phyloP scores from a whole-genome alignment of 2,888 invertebrate species.

The Melanostoma mellinum region DNA sequence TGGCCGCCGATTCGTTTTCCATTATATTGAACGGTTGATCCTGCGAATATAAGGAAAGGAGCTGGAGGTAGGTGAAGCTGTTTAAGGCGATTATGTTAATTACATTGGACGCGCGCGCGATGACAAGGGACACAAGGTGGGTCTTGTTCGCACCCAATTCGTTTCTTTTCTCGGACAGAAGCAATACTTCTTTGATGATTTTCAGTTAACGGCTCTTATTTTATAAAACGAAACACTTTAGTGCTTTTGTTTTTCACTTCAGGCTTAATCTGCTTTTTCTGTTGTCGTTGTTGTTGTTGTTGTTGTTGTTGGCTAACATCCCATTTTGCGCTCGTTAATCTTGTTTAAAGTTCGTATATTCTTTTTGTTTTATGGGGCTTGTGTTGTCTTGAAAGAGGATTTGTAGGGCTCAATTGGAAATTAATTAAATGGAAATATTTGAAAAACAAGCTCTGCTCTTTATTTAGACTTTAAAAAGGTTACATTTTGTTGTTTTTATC shows the following conservation, averaged over 20 bases:
- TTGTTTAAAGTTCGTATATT: conserved; percentile 55
- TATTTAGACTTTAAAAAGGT: conserved; percentile 7
- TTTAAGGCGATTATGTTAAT: conserved; percentile 72
- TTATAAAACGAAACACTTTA: conserved; percentile 50
- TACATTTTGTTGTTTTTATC: not conserved
- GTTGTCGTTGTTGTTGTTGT: not conserved
- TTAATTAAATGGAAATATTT: conserved; percentile 62
- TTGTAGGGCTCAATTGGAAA: conserved; percentile 47
- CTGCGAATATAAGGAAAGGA: conserved; percentile 14
- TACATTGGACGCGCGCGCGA: conserved; percentile 41
- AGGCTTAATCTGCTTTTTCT: conserved; percentile 14
- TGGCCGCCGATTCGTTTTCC: conserved; percentile 44
- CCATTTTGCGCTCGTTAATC: conserved; percentile 59
- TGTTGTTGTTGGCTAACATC: not conserved
- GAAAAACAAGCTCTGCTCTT: conserved; percentile 5
- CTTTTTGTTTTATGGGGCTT: conserved; percentile 40
- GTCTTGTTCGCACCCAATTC: not conserved
- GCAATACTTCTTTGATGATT: conserved; percentile 23
- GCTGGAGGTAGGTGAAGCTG: conserved; percentile 34
- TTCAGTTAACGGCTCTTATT: conserved; percentile 50
- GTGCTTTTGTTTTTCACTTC: conserved; percentile 48
- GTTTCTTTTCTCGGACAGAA: conserved; percentile 21
- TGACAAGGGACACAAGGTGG: not conserved
- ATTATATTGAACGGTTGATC: conserved; percentile 67
- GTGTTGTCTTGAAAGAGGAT: conserved; percentile 10